Evolutionary conservation across 37 sponge, comb jelly and placozoan species (phyloP), one percentile per base, ranked within the genome.

Genomic region (Beroe forskalii): DNA sequence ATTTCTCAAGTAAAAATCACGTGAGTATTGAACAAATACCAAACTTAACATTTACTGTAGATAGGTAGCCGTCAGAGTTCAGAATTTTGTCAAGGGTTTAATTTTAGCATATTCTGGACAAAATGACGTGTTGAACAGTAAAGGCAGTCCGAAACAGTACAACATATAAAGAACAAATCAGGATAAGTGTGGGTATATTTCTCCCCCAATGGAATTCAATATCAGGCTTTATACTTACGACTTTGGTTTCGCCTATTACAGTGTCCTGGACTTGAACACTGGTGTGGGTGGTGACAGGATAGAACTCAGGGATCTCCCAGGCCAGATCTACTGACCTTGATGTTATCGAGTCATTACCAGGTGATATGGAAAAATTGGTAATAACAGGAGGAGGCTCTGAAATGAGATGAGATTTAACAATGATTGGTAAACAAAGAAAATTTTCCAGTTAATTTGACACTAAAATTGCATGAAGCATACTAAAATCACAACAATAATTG

Each of bases 341-440:
- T 35, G 75, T 30, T 20, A 72, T 39, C 31, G 75, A 72, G 40
- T 72, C 4, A 30, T 72, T 72, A 19, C 60, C 60, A 4, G 75
- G 1, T 22, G 40, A 38, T 3, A 72, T 20, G 40, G 23, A 30
- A 22, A 72, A 37, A 39, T 72, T 37, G 14, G 75, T 32, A 37
- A 72, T 72, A 3, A 72, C 35, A 4, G 75, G 75, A 39, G 75
- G 40, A 37, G 75, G 75, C 22, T 72, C 75, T 72, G 75, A 38
- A 72, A 72, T 35, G 1, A 39, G 67, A 64, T 27, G 27, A 24
- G 27, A 55, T 55, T 9, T 55, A 55, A 55, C 60, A 19, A 55
- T 55, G 17, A 55, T 55, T 9, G 17, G 17, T 19, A 19, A 55
- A 19, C 14, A 55, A 55, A 55, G 14, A 55, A 19, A 55, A 55